A percentile compares a stretch with the other conserved stretches of the same genome.
These are phyloP conservation scores for Baryphthengus martii DNA, from an alignment of 2,113 vertebrate genomes.

Conservation along the genomic window DNA sequence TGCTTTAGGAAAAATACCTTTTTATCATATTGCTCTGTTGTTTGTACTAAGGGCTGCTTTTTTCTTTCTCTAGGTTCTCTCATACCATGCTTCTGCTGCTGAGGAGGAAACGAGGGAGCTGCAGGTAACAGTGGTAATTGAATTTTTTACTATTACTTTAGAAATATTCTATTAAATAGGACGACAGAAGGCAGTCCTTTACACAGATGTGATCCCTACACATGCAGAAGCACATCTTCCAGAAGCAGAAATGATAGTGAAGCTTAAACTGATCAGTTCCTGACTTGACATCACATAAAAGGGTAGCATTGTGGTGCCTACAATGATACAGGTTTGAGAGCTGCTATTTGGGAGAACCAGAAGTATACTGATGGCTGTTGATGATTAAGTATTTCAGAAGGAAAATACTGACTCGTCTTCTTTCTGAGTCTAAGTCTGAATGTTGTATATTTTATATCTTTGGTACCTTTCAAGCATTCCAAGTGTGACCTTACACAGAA, in stretches of 20 bases:
- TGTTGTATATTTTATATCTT: background rate
- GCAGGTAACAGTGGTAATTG: constrained; percentile 91
- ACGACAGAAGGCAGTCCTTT: background rate
- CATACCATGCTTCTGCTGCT: constrained; percentile 91
- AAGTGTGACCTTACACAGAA: background rate
- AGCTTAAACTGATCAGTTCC: background rate
- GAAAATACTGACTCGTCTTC: background rate
- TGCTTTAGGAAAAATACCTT: background rate
- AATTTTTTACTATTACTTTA: constrained; percentile 48
- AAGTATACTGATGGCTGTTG: background rate
- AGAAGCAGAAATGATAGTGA: background rate
- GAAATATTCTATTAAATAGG: background rate
- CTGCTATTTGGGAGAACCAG: background rate
- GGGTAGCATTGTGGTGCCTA: background rate
- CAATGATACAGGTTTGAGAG: background rate
- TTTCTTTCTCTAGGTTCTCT: constrained; percentile 82
- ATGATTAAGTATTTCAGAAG: background rate
- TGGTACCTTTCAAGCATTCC: background rate
- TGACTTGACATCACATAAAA: background rate
- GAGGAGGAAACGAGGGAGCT: constrained; percentile 92
- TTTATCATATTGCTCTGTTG: background rate
- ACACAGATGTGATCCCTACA: background rate
- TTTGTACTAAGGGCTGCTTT: background rate
- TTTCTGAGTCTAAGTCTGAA: background rate
- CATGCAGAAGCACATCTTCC: background rate